Conservation (phyloP, 2,888 invertebrate genomes). For the Amiota communis region DNA sequence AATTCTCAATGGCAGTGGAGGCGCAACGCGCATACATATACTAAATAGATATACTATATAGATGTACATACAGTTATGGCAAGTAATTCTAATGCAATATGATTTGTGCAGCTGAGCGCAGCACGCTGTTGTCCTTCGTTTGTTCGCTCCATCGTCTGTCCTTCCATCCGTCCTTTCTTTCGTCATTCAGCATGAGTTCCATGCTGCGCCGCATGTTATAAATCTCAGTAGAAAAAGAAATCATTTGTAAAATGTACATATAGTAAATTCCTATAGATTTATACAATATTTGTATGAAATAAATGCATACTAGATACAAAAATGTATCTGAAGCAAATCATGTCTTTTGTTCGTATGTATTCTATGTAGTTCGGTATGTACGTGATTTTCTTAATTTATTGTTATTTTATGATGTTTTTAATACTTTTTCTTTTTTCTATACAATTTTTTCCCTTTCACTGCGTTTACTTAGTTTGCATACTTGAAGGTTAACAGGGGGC, state of each 20-base stretch:
- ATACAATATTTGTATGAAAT: too few species aligned
- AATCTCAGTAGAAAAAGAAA: slow-evolving; percentile 3
- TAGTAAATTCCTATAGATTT: too few species aligned
- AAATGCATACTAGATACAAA: too few species aligned
- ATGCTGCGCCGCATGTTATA: slow-evolving; percentile 3
- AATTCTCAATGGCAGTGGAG: slow-evolving; percentile 10
- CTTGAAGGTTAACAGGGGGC: too few species aligned
- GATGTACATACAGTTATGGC: background rate
- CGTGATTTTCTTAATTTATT: slow-evolving; percentile 18
- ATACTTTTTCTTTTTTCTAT: background rate
- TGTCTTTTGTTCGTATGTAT: slow-evolving; percentile 1
- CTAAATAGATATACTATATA: background rate
- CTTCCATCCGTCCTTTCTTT: background rate
- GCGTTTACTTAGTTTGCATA: too few species aligned
- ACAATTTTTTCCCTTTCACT: too few species aligned
- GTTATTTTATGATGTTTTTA: background rate
- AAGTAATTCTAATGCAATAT: slow-evolving; percentile 14
- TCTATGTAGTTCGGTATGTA: background rate
- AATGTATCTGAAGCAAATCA: too few species aligned
- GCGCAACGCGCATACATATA: too few species aligned
- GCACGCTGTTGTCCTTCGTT: background rate
- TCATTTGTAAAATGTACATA: slow-evolving; percentile 7
- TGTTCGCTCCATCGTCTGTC: background rate
- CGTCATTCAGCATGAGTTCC: background rate
- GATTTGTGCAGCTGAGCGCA: slow-evolving; percentile 21